A percentile compares a stretch with the other conserved stretches of the same genome.
These are phyloP conservation scores for Daboia siamensis DNA, from an alignment of 2,113 vertebrate species.

Conservation along the genomic window DNA sequence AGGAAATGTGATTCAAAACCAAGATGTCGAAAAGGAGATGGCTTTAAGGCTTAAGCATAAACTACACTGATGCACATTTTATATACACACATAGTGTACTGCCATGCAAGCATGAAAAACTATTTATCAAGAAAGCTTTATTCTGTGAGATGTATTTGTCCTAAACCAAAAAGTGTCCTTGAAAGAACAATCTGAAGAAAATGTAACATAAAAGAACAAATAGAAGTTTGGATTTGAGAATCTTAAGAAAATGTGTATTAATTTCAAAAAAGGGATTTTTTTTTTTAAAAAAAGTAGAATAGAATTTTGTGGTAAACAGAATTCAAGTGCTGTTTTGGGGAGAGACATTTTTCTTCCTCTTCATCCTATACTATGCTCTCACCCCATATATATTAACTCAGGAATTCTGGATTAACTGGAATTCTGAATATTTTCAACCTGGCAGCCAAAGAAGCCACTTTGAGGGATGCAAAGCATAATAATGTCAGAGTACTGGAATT, in stretches of 20 bases:
- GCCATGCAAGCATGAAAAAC: conserved; percentile 18
- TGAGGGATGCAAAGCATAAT: not conserved
- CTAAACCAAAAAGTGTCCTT: not conserved
- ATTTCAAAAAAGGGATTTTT: not conserved
- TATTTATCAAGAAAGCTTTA: conserved; percentile 29
- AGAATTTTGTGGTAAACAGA: not conserved
- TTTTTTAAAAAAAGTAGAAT: not conserved
- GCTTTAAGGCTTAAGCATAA: conserved; percentile 15
- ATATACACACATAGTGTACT: not conserved
- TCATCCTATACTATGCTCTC: not conserved
- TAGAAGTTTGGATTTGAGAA: not conserved
- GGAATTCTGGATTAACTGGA: not conserved
- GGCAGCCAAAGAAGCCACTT: not conserved
- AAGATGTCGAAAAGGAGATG: not conserved
- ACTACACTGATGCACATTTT: conserved; percentile 3
- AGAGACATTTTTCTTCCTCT: not conserved
- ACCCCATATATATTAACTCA: not conserved
- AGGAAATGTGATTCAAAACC: conserved; percentile 36
- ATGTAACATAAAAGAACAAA: not conserved
- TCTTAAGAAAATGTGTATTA: not conserved
- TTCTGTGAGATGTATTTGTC: conserved; percentile 13
- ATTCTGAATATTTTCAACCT: not conserved
- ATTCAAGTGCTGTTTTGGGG: not conserved
- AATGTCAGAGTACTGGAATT: not conserved
- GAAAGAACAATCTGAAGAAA: conserved; percentile 22